Base-by-base conservation (phyloP, 2,888 invertebrate genomes). In the Idaea straminata region DNA sequence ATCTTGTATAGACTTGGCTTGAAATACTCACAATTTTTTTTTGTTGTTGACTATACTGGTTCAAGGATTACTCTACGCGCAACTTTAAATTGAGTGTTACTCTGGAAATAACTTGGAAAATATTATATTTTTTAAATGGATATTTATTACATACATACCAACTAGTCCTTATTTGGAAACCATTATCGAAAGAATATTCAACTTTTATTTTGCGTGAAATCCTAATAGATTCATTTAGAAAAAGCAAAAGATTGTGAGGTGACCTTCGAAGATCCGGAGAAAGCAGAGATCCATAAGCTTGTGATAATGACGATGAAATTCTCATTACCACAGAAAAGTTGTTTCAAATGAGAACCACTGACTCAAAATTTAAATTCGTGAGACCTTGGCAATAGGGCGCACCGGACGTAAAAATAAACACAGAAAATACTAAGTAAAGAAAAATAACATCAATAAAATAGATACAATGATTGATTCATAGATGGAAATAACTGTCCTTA, bases 401-500 rank as follows among this genome's bases (percentile, higher is more conserved):
- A 47, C 10, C 47, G 47, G 47, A 13, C 47, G 47, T 3, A 7
- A 36, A 47, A 47, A 47, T 47, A 47, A 10, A 47, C 38, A 47
- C 7, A 13, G 13, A 47, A 47, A 47, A 47, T 7, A 10, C 10
- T 47, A 47, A 47, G 47, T 47, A 47, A 13, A 47, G 47, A 47
- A 47, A 10, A 47, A 10, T 47, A 47, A 47, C 47, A 47, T 47
- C 47, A 47, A 47, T 47, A 47, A 10, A 10, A 47, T 47, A 7
- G 13, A 47, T 47, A 47, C 13, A 10, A 13, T 47, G 5, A 59
- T 59, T 59, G 59, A 59, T 59, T 59, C 59, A 59, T 59, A 25
- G 59, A 25, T 59, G 34, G 59, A 59, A 59, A 59, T 59, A 59
- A 59, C 25, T 59, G 59, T 59, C 59, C 59, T 59, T 59, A 59